Evolutionary conservation across 2,113 vertebrate species (phyloP).

Genomic region (Asarcornis scutulata): DNA sequence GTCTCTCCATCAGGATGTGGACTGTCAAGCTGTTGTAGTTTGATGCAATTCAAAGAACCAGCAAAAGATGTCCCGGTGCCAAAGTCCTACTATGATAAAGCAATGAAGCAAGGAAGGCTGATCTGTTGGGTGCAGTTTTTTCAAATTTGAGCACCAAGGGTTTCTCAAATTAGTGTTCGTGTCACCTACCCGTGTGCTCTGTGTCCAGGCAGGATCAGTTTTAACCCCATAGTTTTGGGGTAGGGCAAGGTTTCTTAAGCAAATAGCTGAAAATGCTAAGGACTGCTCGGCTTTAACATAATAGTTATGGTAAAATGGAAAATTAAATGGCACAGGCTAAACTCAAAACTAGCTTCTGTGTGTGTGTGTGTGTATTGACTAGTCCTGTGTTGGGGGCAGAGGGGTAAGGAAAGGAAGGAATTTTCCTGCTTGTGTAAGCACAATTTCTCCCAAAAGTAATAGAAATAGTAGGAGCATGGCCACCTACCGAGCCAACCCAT

Average conservation of each 20-base stretch:
- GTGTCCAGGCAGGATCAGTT: neutral
- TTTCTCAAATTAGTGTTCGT: conserved; percentile 48
- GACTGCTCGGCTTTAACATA: conserved; percentile 41
- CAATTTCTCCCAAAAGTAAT: conserved; percentile 11
- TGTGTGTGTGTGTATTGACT: neutral
- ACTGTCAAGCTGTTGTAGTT: conserved; percentile 20
- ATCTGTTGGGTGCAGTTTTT: neutral
- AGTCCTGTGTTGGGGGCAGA: neutral
- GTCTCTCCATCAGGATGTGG: conserved; percentile 9
- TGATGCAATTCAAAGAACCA: conserved; percentile 3
- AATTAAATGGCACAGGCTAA: neutral
- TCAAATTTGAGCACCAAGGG: neutral
- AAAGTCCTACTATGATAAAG: neutral
- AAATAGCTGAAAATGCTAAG: conserved; percentile 14
- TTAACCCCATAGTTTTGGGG: conserved; percentile 17
- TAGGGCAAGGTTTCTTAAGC: conserved; percentile 6
- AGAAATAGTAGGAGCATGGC: neutral
- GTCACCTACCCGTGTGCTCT: neutral
- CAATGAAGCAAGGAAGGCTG: neutral
- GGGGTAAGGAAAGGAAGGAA: neutral
- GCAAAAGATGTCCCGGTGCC: neutral
- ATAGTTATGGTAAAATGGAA: conserved; percentile 22
- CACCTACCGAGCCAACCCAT: neutral
- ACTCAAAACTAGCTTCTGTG: neutral
- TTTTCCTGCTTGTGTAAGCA: conserved; percentile 8